These are phyloP conservation scores for Cyprinella venusta DNA, from an alignment of 2,797 vertebrate species.

Conservation along the genomic window DNA sequence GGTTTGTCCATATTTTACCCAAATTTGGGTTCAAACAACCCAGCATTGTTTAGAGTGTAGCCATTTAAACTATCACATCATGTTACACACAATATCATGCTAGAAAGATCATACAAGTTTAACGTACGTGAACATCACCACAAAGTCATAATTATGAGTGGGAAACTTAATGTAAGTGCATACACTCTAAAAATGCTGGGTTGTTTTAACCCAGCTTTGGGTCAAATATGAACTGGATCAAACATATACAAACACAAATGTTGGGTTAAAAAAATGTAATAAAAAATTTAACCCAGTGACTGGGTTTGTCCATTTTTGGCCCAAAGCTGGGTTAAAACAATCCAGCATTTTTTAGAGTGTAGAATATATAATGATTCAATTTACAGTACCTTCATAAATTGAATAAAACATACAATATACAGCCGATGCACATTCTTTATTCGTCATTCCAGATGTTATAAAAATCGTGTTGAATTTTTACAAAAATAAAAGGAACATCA, in stretches of 20 bases:
- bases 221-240: too few relatives aligned
- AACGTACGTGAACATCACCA: not conserved
- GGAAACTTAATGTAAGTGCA: not conserved
- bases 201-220: too few relatives aligned
- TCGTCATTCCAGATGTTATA: not conserved
- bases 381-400: not conserved
- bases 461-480: not conserved
- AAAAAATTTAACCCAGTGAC: too few relatives aligned
- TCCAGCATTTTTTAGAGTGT: too few relatives aligned
- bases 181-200: too few relatives aligned
- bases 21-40: too few relatives aligned
- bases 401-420: not conserved
- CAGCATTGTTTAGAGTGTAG: too few relatives aligned
- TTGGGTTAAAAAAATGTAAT: too few relatives aligned
- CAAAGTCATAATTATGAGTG: not conserved
- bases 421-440: not conserved
- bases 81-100: not conserved
- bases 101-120: not conserved
- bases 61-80: not conserved
- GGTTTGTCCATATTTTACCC: too few relatives aligned
- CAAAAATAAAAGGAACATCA: not conserved
- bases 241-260: too few relatives aligned
- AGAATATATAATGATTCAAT: not conserved
- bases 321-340: too few relatives aligned
- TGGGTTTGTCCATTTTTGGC: too few relatives aligned